Base-by-base conservation (phyloP, 1,140 invertebrate genomes). In the Cotesia typhae region DNA sequence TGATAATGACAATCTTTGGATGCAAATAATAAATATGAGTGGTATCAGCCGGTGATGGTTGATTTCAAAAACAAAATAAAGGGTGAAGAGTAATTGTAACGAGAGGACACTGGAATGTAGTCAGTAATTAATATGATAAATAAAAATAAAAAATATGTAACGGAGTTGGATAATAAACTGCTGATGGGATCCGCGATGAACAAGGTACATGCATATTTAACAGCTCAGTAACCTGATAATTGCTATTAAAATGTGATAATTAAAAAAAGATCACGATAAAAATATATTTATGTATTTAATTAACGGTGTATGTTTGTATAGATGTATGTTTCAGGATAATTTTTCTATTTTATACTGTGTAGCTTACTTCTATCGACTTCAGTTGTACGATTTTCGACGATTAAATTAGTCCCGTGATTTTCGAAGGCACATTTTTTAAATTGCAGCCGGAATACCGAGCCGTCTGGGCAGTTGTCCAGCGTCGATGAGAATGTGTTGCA, bases 401-500 rank as follows among this genome's bases (percentile, higher is more conserved):
- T 17, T 73, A 53, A 70, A 73, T 70, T 61, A 10, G 71, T 60
- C 59, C 90, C 87, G 72, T 85, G 83, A 76, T 87, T 84, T 3
- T 87, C 87, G 72, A 90, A 90, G 0, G 87, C 85, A 72, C 91
- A 92, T 57, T 86, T 83, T 70, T 87, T 85, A 75, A 91, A 92
- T 53, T 87, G 86, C 5, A 91, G 82, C 71, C 88, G 87, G 28
- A 93, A 76, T 7, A 89, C 86, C 0, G 91, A 91, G 0, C 90
- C 91, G 71, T 89, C 87, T n/a, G 91, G 90, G 78, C 92, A 93
- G 72, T 91, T 92, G 76, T 88, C 87, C 2, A 92, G 76, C 72
- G 89, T 88, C 0, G 92, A 92, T 2, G 86, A 86, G 37, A 88
- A 87, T 1, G 84, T 85, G 12, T 80, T 85, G 76, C 91, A 92